Base-by-base conservation (phyloP, 92 coral and sea anemone genomes). In the Zoanthus solanderi region DNA sequence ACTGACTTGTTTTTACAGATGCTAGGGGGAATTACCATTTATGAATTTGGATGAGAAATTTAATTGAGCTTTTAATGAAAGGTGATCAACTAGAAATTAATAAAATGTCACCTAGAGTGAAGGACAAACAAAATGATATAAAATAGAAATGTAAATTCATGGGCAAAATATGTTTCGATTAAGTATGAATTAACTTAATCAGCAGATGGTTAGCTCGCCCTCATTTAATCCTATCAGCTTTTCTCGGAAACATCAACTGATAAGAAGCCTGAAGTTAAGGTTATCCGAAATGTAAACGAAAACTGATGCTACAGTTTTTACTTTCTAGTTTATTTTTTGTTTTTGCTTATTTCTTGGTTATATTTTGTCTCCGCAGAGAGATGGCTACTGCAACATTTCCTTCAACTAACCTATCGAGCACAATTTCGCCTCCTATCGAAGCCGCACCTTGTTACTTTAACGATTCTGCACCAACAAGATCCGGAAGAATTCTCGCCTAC, bases 371-470 rank as follows among this genome's bases (percentile, higher is more conserved):
- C 56, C 45, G 63, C 74, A 81, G 85, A 77, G 30, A 11, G 75
- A 81, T 65, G 85, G 44, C 37, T 28, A 9, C 60, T 42, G 66
- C 75, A 37, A 71, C 31, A 7, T 42, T 10, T n/a, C 29, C 85
- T 23, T 12, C 16, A 28, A 45, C 7, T 58, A 81, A 46, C 13
- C 23, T 11, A 23, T 81, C 85, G 16, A 50, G 60, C 47, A 45
- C 85, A 13, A 23, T 7, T 6, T 67, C 85, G 3, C 60, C 85
- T 9, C 23, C 60, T 0, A 34, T 81, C 6, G 61, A 81, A 18
- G 76, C 85, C 37, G 45, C 75, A 4, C 76, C 75, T 34, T 81
- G 85, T 66, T 81, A 81, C 74, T 50, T 81, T 47, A 32, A 67
- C 14, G 85, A 81, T 23, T 81, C 85, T 1, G 30, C 15, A 12